Base-by-base conservation (phyloP, 2,113 vertebrate genomes). In the Paratilapia polleni region DNA sequence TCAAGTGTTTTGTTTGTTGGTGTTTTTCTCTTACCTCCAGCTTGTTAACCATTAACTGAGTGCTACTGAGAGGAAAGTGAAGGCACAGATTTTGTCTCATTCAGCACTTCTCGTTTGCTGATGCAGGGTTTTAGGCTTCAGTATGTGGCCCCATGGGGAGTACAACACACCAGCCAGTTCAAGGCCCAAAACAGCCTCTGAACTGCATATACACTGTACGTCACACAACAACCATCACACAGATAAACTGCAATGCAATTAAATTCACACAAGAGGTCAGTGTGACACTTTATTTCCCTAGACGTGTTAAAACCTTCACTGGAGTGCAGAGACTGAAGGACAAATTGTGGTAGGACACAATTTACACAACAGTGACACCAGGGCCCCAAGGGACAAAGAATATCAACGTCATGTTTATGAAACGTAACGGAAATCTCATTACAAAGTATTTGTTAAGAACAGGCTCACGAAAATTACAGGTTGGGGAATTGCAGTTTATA, bases 91-190 rank as follows among this genome's bases (percentile, higher is more conserved):
- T 89, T 81, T 66, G 77, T 60, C 77, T 66, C 60, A 24, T 88
- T 95, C 94, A 94, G 93, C 94, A 88, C 74, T 90, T 91, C n/a
- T 74, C 54, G 20, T 68, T 12, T 92, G 94, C 93, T 94, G 89
- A 94, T 80, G 81, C 84, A 22, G 80, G 17, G 47, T 70, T 91
- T 89, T 43, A 78, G 12, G 52, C 31, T 84, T 83, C 62, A 56
- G 58, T 57, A 38, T 85, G 60, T 77, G 9, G n/a, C 79, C 68
- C 75, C 52, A 19, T 5, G 2, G 43, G 68, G 62, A 60, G 47
- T 59, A 60, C 8, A 64, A 83, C 68, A 76, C 24, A 70, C 74
- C 81, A 78, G 43, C 74, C 79, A 83, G 83, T 68, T 64, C 74
- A 82, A 31, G 81, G 83, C 83, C 82, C 49, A 19, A 56, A 86